Percentiles rank a stretch among this genome's conserved stretches.
phyloP scores from a whole-genome alignment of 2,797 vertebrate genomes.

The Malacoctenus gilli region DNA sequence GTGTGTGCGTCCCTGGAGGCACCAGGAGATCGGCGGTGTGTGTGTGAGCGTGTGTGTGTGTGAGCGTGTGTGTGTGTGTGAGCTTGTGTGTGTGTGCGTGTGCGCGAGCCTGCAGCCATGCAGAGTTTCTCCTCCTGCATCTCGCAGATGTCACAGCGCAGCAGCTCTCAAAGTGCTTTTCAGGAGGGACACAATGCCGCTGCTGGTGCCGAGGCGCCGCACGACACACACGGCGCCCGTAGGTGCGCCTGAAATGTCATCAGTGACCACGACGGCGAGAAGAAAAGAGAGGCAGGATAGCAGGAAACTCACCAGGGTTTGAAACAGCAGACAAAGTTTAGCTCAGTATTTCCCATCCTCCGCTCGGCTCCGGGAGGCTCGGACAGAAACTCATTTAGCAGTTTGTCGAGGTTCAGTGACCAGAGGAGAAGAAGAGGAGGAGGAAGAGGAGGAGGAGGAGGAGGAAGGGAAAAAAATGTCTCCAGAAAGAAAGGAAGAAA shows the following conservation, averaged over 20 bases:
- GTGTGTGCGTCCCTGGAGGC: constrained; percentile 10
- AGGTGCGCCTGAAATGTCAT: no score
- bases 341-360: constrained; percentile 71
- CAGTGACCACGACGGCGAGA: no score
- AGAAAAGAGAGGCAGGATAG: no score
- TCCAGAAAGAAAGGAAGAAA: constrained; percentile 3
- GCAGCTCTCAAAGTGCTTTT: constrained; percentile 15
- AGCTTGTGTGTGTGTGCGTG: constrained; percentile 5
- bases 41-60: constrained; percentile 12
- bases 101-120: neutral
- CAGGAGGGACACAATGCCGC: constrained; percentile 7
- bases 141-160: constrained; percentile 32
- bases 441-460: constrained; percentile 17
- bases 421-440: constrained; percentile 6
- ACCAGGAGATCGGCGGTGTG: constrained; percentile 6
- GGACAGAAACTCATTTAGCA: constrained; percentile 65
- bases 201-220: neutral
- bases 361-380: constrained; percentile 39
- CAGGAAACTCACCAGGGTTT: constrained; percentile 80
- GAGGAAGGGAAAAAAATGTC: neutral
- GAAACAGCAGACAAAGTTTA: constrained; percentile 74
- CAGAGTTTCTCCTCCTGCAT: constrained; percentile 15
- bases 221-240: neutral
- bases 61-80: constrained; percentile 3
- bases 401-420: constrained; percentile 37